These are phyloP conservation scores for Bolborhynchus lineola DNA, from an alignment of 2,113 vertebrate genomes.

Conservation along the genomic window DNA sequence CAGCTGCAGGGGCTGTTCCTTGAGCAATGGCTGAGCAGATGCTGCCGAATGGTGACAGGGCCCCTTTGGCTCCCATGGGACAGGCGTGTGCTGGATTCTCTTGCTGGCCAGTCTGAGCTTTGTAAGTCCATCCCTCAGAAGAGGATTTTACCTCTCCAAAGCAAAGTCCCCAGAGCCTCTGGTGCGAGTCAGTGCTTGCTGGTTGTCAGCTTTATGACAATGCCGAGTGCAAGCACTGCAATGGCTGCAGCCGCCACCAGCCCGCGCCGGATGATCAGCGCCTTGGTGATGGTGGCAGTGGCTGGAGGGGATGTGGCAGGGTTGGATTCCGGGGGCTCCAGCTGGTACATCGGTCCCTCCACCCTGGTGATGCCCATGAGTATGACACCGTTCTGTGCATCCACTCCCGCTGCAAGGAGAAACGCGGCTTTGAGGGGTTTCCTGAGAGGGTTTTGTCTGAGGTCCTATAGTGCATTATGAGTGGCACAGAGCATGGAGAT, in stretches of 20 bases:
- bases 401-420: conserved; percentile 26
- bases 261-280: background rate
- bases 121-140: background rate
- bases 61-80: background rate
- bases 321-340: background rate
- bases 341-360: background rate
- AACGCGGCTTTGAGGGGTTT: background rate
- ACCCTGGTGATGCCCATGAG: conserved; percentile 8
- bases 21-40: fast-evolving
- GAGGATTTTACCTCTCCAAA: background rate
- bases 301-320: fast-evolving
- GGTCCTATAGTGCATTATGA: fast-evolving
- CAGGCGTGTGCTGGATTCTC: fast-evolving
- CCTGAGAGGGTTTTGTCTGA: background rate
- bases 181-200: background rate
- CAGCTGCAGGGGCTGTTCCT: background rate
- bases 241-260: background rate
- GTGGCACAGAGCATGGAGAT: background rate
- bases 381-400: background rate
- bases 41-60: fast-evolving
- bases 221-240: fast-evolving
- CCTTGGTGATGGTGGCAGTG: background rate
- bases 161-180: background rate
- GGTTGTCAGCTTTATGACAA: background rate
- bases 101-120: background rate